Evolutionary conservation across 1,140 invertebrate genomes (phyloP), one percentile per base, ranked within the genome.

Genomic region (Drosophila carrolli): DNA sequence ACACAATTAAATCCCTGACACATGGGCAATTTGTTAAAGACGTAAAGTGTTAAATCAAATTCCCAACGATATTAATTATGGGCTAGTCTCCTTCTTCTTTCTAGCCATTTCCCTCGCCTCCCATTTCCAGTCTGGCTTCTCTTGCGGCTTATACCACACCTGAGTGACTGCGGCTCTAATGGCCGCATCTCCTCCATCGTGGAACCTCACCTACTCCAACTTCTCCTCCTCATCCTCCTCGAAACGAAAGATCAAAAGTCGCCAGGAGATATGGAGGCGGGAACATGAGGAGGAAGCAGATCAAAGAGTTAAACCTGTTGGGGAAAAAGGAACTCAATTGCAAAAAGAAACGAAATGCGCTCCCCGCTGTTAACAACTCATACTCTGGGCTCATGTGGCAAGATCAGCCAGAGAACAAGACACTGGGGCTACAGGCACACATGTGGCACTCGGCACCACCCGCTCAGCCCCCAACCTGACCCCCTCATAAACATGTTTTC

Each of bases 151-250:
- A 19, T 60, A 58, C 74, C 82, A 73, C 82, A 86, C 82, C 83
- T 86, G 82, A 86, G 75, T 78, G 83, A 78, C 66, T 75, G 81
- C 54, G 38, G 62, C 47, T 75, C 71, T 88, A 88, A 86, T 86
- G 76, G 79, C 79, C 82, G 82, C 81, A 86, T 86, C 78, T 86
- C 70, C 82, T 58, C 29, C 56, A 8, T 29, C 7, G 8, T 19
- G 35, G 9, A 40, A 38, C 59, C n/a, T 13, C 71, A 55, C 23
- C 72, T 10, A 32, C 51, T 61, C 27, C 23, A 1, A 35, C 16
- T 29, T 7, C 41, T 8, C 16, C 50, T 43, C 35, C 70, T 51
- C 23, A 3, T 23, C 23, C 32, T 60, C 44, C 13, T 29, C 55
- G 29, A 11, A 60, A 35, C 29, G 41, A 77, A 72, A 84, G 81